Evolutionary conservation across 2,797 vertebrate species (phyloP), one percentile per base, ranked within the genome.

Genomic region (Argentina silus): DNA sequence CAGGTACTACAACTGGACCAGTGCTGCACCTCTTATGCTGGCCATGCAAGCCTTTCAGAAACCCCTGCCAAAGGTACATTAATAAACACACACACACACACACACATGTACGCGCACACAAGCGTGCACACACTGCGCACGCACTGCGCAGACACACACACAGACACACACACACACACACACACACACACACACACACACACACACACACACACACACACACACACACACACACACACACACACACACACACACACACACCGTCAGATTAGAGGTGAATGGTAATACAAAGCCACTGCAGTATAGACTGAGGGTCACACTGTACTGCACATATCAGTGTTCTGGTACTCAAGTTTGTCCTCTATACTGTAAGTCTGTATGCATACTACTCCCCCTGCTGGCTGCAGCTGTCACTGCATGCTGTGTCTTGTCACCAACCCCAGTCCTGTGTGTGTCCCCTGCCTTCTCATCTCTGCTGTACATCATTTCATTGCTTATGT

Each of bases 21-120:
- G 97, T 45, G 98, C 98, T 0, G 97, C 96, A 68, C 97, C 98
- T 2, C 92, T 99, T 68, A 95, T 99, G 71, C 83, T 99, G 91
- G 95, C 98, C 5, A 95, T 99, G 96, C 98, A 99, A 79, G 97
- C 96, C 14, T 99, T 98, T 86, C 97, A 99, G 94, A 99, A 98
- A 83, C 96, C 97, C 45, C 87, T 99, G 83, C 97, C 98, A 83
- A 98, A 98, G 96, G 98, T 99, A 96, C 95, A 75, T 66, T 55
- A 7, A 42, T 43, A 36, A 61, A 69, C 60, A 59, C 19, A 12
- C 55, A 23, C 9, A 44, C 51, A 55, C 51, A 55, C 51, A 55
- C 67, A 63, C 36, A 69, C 27, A 66, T 44, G 14, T 17, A 67
- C 47, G 50, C 65, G 27, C 50, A 55, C 51, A 56, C n/a, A 11